phyloP scores from a whole-genome alignment of 2,888 invertebrate species.

The Leucophenga maculata region DNA sequence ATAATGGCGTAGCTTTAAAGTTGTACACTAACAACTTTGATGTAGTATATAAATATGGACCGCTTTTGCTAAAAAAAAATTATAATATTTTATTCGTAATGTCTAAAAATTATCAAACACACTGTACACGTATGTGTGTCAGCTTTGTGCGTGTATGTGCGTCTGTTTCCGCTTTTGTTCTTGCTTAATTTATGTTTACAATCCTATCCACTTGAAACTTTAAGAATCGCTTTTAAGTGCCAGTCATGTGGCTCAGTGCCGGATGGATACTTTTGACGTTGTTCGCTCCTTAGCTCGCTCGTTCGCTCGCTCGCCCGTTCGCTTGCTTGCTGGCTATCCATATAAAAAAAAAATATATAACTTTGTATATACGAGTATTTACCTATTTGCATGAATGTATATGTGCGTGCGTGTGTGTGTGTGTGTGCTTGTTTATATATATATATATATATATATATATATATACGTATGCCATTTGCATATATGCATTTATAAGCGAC shows the following conservation, averaged over 20 bases:
- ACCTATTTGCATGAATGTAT: not conserved
- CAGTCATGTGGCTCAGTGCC: conserved; percentile 21
- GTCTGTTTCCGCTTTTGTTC: conserved; percentile 21
- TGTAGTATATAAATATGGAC: too few species aligned
- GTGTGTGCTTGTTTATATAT: conserved; percentile 1
- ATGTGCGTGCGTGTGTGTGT: not conserved
- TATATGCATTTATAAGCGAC: conserved; percentile 17
- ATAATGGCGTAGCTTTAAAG: too few species aligned
- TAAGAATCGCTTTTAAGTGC: conserved; percentile 24
- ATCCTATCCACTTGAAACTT: conserved; percentile 22
- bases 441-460: not conserved
- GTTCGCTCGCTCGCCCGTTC: not conserved
- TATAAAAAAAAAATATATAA: too few species aligned
- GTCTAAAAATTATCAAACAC: not conserved
- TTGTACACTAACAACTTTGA: too few species aligned
- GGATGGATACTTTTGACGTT: conserved; percentile 10
- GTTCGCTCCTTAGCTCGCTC: not conserved
- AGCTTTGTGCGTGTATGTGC: not conserved
- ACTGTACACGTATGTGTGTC: conserved; percentile 12
- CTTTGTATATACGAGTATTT: not conserved
- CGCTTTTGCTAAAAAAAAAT: too few species aligned
- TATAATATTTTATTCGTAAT: not conserved
- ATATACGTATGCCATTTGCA: conserved; percentile 13
- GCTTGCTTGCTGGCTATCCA: not conserved
- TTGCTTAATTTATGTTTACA: conserved; percentile 25